Percentiles rank a stretch among this genome's conserved stretches.
phyloP scores from a whole-genome alignment of 2,888 invertebrate species.

The Lagria hirta region DNA sequence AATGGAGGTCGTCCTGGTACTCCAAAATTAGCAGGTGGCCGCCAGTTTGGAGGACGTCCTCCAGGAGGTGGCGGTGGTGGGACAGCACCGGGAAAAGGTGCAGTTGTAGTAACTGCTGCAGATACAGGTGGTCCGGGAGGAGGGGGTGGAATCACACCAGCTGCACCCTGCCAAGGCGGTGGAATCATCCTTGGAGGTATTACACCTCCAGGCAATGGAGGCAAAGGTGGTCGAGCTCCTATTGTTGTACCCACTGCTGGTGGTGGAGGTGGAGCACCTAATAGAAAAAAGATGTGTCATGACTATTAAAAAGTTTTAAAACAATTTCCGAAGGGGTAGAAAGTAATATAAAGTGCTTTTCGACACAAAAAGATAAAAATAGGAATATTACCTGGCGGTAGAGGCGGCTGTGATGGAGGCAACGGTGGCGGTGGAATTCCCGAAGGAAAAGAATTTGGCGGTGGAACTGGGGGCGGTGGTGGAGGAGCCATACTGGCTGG shows the following conservation, averaged over 20 bases:
- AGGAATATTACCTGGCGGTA: too few relatives aligned
- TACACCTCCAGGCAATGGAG: conserved; percentile 46
- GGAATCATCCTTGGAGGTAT: conserved; percentile 51
- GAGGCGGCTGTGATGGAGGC: conserved; percentile 65
- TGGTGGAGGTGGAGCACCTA: conserved; percentile 68
- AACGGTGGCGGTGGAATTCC: conserved; percentile 67
- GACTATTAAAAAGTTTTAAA: too few relatives aligned
- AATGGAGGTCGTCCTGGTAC: conserved; percentile 59
- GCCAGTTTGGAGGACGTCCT: conserved; percentile 64
- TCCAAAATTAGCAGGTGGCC: conserved; percentile 62
- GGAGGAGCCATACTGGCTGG: conserved; percentile 70
- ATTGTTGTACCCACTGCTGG: conserved; percentile 57
- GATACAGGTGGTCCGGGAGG: conserved; percentile 47
- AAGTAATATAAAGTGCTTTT: too few relatives aligned
- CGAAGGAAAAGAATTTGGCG: conserved; percentile 64
- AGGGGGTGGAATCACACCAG: conserved; percentile 35
- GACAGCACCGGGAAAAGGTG: conserved; percentile 44
- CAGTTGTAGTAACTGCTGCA: conserved; percentile 46
- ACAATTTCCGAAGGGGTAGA: too few relatives aligned
- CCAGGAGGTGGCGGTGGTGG: conserved; percentile 55
- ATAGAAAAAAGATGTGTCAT: too few relatives aligned
- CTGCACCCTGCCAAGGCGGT: conserved; percentile 44
- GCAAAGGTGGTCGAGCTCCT: conserved; percentile 44
- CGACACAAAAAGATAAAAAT: too few relatives aligned
- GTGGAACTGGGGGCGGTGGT: conserved; percentile 72